Percentiles rank a stretch among this genome's conserved stretches.
Conservation (phyloP, 2,888 invertebrate genomes). For the Andrena praecox region DNA sequence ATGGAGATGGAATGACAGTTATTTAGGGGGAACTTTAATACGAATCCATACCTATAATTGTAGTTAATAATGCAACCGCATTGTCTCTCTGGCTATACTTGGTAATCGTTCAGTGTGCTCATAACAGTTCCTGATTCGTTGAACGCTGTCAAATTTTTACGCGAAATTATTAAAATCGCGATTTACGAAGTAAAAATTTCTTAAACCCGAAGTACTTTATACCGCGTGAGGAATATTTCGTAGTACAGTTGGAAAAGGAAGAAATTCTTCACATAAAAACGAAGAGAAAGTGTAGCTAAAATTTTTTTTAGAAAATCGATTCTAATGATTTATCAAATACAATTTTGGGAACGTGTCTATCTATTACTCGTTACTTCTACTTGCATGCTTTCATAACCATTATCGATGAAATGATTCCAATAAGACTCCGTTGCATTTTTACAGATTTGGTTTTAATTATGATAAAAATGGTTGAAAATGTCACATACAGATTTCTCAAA, state of each 20-base stretch:
- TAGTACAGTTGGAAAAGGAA: too few relatives aligned
- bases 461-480: too few relatives aligned
- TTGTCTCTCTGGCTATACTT: slow-evolving; percentile 47
- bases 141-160: not conserved
- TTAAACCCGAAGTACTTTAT: not conserved
- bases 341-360: not conserved
- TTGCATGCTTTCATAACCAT: not conserved
- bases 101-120: slow-evolving; percentile 47
- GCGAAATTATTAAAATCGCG: not conserved
- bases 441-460: too few relatives aligned
- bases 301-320: too few relatives aligned
- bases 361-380: not conserved
- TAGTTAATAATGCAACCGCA: slow-evolving; percentile 84
- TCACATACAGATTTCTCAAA: too few relatives aligned
- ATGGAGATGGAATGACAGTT: slow-evolving; percentile 79
- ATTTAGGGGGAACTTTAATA: slow-evolving; percentile 80
- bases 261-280: too few relatives aligned
- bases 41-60: slow-evolving; percentile 81
- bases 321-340: too few relatives aligned
- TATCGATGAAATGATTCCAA: too few relatives aligned
- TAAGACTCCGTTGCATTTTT: too few relatives aligned
- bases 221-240: too few relatives aligned
- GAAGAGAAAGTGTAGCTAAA: too few relatives aligned
- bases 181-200: not conserved
- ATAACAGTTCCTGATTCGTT: slow-evolving; percentile 47